phyloP scores from a whole-genome alignment of 2,888 invertebrate genomes.

The Synergus japonicus region DNA sequence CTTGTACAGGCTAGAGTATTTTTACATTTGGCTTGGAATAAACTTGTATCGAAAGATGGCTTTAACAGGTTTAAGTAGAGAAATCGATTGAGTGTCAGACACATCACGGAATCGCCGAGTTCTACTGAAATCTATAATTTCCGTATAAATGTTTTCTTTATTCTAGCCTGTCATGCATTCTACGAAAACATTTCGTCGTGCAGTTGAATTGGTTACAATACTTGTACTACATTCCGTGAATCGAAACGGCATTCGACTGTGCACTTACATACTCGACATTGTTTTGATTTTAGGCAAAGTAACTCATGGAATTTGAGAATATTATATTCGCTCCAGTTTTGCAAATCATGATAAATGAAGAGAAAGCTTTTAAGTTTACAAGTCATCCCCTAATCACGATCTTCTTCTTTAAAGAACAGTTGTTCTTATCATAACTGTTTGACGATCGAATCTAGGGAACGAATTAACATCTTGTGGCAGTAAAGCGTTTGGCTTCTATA shows the following conservation, averaged over 20 bases:
- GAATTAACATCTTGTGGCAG: slow-evolving; percentile 15
- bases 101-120: not conserved
- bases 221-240: slow-evolving; percentile 72
- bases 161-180: slow-evolving; percentile 19
- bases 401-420: slow-evolving; percentile 8
- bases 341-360: not conserved
- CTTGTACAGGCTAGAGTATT: slow-evolving; percentile 1
- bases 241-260: slow-evolving; percentile 68
- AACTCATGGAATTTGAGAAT: not conserved
- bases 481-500: not conserved
- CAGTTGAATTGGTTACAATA: slow-evolving; percentile 69
- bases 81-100: not conserved
- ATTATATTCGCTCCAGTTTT: not conserved
- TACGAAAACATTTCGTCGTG: slow-evolving; percentile 62
- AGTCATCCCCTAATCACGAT: not conserved
- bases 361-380: not conserved
- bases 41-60: not conserved
- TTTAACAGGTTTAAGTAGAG: not conserved
- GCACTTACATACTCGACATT: slow-evolving; percentile 49
- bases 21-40: not conserved
- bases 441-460: not conserved
- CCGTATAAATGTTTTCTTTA: not conserved
- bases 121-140: not conserved
- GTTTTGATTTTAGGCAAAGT: slow-evolving; percentile 3
- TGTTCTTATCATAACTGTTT: slow-evolving; percentile 4